These are phyloP conservation scores for Samia ricini DNA, from an alignment of 1,140 invertebrate species.

Conservation along the genomic window DNA sequence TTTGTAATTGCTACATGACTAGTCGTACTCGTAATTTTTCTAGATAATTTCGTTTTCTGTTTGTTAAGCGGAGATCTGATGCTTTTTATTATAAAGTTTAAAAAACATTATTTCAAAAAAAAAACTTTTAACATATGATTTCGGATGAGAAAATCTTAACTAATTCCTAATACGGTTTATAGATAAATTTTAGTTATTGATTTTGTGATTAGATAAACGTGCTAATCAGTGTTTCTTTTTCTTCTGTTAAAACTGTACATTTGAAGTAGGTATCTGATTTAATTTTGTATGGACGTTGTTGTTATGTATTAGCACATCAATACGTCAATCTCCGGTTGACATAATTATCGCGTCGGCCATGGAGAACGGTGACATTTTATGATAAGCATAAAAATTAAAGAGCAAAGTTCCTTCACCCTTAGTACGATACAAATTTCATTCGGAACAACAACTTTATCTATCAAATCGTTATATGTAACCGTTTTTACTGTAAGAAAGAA, in stretches of 20 bases:
- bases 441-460: background rate
- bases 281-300: background rate
- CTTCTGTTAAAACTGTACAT: too few relatives aligned
- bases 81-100: slow-evolving; percentile 21
- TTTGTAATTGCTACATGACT: slow-evolving; percentile 62
- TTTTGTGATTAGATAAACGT: too few relatives aligned
- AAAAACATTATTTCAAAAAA: slow-evolving; percentile 4
- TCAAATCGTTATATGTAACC: background rate
- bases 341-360: background rate
- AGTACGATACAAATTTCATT: background rate
- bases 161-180: too few relatives aligned
- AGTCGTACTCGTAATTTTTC: slow-evolving; percentile 58
- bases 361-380: background rate
- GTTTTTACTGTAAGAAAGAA: background rate
- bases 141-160: background rate
- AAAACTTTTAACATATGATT: background rate
- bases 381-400: background rate
- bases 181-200: too few relatives aligned
- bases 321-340: background rate
- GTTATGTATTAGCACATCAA: background rate
- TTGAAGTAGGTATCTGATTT: background rate
- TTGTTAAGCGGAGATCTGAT: slow-evolving; percentile 40
- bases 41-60: slow-evolving; percentile 11
- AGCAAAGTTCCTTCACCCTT: background rate
- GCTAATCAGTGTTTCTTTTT: too few relatives aligned